Percentiles rank a stretch among this genome's conserved stretches.
These are phyloP conservation scores for Drepanosiphum platanoidis DNA, from an alignment of 2,888 invertebrate genomes.

Conservation along the genomic window DNA sequence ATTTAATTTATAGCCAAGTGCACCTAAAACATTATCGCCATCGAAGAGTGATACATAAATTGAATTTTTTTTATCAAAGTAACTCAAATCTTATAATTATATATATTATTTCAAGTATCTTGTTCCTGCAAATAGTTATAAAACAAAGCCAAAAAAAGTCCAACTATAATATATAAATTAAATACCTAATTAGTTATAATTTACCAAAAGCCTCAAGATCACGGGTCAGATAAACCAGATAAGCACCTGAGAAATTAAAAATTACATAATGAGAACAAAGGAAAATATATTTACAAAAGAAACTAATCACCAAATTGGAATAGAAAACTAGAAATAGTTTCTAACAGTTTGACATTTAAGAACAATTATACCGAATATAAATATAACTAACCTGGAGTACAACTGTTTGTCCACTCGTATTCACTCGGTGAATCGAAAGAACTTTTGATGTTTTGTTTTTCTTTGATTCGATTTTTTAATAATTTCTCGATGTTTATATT, in stretches of 20 bases:
- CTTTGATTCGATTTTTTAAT: constrained; percentile 27
- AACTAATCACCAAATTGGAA: not conserved
- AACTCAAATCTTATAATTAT: not conserved
- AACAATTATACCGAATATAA: not conserved
- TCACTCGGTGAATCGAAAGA: constrained; percentile 5
- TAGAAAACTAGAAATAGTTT: not conserved
- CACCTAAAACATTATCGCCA: not conserved
- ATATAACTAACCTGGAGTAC: constrained; percentile 32
- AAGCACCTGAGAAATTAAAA: constrained; percentile 38
- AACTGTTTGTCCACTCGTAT: constrained; percentile 6
- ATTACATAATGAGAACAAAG: not conserved
- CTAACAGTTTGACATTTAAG: not conserved
- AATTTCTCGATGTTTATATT: constrained; percentile 27
- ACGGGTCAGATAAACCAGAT: not conserved
- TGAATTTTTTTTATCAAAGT: not conserved
- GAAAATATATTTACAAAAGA: not conserved
- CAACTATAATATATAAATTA: constrained; percentile 20
- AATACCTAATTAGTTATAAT: constrained; percentile 27
- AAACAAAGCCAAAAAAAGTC: not conserved
- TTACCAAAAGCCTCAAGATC: constrained; percentile 36
- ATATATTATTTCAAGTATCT: not conserved
- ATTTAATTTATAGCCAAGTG: no score
- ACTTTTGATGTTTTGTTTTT: constrained; percentile 41
- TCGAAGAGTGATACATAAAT: no score
- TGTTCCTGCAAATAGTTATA: not conserved